A percentile compares a stretch with the other conserved stretches of the same genome.
Conservation (phyloP, 2,113 vertebrate genomes). For the Pollimyrus isidori region DNA sequence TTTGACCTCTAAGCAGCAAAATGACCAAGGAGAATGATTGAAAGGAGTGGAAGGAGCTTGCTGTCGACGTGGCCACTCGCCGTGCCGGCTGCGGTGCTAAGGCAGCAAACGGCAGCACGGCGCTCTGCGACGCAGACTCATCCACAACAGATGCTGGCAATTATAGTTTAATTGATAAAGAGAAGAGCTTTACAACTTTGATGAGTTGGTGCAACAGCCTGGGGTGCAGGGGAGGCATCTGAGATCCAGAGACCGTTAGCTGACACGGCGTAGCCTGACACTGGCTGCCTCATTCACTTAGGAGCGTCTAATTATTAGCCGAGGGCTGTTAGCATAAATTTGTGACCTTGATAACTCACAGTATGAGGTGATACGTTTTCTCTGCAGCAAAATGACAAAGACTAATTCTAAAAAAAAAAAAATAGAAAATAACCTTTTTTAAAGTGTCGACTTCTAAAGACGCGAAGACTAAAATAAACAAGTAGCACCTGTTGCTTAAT, state of each 20-base stretch:
- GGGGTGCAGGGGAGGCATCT: constrained; percentile 51
- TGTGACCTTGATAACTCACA: constrained; percentile 46
- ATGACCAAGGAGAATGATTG: background rate
- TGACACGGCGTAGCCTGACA: constrained; percentile 57
- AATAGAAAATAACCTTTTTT: constrained; percentile 6
- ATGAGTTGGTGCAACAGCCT: constrained; percentile 58
- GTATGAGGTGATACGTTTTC: constrained; percentile 38
- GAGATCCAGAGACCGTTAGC: constrained; percentile 51
- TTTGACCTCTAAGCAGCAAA: background rate
- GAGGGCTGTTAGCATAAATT: constrained; percentile 52
- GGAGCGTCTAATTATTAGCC: constrained; percentile 51
- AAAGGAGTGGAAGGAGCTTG: background rate
- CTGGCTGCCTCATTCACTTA: constrained; percentile 40
- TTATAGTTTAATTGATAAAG: constrained; percentile 61
- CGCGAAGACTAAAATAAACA: background rate
- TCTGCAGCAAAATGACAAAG: constrained; percentile 40
- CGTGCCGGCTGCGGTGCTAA: background rate
- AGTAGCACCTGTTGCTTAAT: background rate
- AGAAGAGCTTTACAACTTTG: constrained; percentile 47
- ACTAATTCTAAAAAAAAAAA: constrained; percentile 46
- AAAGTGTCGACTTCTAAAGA: background rate
- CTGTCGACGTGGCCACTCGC: too few species aligned
- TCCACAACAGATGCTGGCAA: constrained; percentile 47
- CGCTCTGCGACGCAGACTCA: background rate
- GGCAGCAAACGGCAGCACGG: background rate